These are phyloP conservation scores for Drosophila triauraria DNA, from an alignment of 1,140 invertebrate species.

Conservation along the genomic window DNA sequence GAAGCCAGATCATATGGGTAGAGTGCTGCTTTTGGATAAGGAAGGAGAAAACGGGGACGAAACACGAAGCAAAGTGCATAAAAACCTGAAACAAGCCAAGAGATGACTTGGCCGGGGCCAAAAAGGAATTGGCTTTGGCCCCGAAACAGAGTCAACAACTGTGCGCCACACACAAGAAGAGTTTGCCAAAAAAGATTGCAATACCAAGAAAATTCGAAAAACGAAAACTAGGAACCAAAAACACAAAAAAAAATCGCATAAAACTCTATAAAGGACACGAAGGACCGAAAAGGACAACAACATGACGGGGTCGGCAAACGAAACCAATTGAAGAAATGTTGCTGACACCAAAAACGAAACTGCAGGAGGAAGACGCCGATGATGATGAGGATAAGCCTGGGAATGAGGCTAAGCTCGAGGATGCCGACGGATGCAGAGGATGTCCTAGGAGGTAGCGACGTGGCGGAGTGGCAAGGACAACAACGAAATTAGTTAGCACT, in stretches of 20 bases:
- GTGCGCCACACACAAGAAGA: conserved; percentile 49
- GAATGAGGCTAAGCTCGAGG: conserved; percentile 47
- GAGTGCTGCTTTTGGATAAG: background rate
- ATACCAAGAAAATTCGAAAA: conserved; percentile 20
- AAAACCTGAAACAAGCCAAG: conserved; percentile 68
- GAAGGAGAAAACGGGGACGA: conserved; percentile 1
- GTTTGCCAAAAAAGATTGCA: conserved; percentile 52
- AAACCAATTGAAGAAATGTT: conserved; percentile 80
- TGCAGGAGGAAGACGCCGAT: conserved; percentile 52
- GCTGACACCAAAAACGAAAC: conserved; percentile 79
- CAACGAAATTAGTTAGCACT: conserved; percentile 82
- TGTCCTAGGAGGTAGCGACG: conserved; percentile 5
- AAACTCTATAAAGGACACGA: conserved; percentile 56
- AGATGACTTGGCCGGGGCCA: conserved; percentile 54
- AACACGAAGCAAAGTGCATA: conserved; percentile 59
- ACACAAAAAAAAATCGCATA: conserved; percentile 15
- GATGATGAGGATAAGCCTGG: conserved; percentile 40
- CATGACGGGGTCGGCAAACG: conserved; percentile 45
- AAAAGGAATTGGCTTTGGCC: conserved; percentile 73
- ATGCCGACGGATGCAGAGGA: conserved; percentile 15
- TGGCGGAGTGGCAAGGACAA: conserved; percentile 46
- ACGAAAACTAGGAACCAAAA: conserved; percentile 3
- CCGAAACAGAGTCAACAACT: conserved; percentile 77
- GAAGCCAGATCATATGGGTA: conserved; percentile 68
- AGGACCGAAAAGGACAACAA: conserved; percentile 25